A percentile compares a stretch with the other conserved stretches of the same genome.
Conservation (phyloP, 1,140 invertebrate species). For the Anoplolepis gracilipes region DNA sequence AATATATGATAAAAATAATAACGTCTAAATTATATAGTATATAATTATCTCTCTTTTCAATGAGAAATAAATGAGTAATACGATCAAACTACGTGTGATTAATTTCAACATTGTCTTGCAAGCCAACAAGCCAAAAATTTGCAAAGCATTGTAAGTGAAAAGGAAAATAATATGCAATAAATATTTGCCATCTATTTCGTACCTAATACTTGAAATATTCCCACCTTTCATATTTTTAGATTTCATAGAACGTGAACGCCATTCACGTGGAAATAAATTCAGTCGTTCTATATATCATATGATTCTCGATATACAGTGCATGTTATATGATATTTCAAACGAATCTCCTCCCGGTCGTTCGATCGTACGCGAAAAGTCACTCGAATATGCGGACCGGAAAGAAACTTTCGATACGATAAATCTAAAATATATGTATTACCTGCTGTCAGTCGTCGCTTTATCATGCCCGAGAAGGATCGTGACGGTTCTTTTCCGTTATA, state of each 20-base stretch:
- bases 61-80: background rate
- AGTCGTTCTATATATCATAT: conserved; percentile 20
- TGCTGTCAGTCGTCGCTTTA: conserved; percentile 39
- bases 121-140: background rate
- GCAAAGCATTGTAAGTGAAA: background rate
- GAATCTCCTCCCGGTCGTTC: conserved; percentile 44
- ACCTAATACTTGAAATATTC: background rate
- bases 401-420: conserved; percentile 56
- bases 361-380: conserved; percentile 37
- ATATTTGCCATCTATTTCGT: background rate
- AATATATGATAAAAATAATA: background rate
- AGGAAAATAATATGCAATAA: background rate
- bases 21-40: background rate
- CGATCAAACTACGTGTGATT: background rate
- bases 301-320: conserved; percentile 42
- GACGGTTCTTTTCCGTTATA: conserved; percentile 24
- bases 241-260: conserved; percentile 28
- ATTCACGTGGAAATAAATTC: conserved; percentile 45
- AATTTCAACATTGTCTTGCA: background rate
- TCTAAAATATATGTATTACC: conserved; percentile 50
- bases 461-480: background rate
- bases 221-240: conserved; percentile 37
- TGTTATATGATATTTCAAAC: conserved; percentile 53
- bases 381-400: conserved; percentile 29
- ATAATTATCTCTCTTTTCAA: background rate